Evolutionary conservation across 2,888 invertebrate species (phyloP).

Genomic region (Alviniconcha strummeri): DNA sequence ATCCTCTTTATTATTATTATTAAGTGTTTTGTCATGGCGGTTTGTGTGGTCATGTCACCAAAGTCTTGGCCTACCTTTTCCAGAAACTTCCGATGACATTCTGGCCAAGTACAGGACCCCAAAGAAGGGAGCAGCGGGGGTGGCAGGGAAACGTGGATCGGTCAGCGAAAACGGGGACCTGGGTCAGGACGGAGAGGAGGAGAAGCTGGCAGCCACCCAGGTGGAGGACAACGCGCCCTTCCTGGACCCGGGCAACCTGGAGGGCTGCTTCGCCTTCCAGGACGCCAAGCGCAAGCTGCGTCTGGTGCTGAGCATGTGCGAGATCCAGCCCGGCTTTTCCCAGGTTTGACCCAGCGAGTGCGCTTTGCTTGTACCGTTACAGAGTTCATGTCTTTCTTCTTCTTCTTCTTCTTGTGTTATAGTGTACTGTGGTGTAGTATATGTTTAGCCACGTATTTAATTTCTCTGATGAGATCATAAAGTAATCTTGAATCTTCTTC

Average conservation of each 20-base stretch:
- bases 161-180: constrained; percentile 11
- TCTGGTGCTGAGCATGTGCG: constrained; percentile 91
- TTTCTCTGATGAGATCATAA: no score
- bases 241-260: constrained; percentile 77
- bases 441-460: no score
- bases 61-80: background rate
- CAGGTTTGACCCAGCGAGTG: constrained; percentile 30
- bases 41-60: no score
- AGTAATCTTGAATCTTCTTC: no score
- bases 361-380: no score
- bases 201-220: constrained; percentile 33
- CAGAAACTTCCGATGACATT: constrained; percentile 92
- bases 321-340: constrained; percentile 73
- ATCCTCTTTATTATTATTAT: no score
- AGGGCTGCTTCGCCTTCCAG: constrained; percentile 79
- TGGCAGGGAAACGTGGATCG: constrained; percentile 18
- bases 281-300: constrained; percentile 92
- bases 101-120: constrained; percentile 89
- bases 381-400: no score
- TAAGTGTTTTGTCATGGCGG: no score
- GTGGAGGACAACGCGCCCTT: constrained; percentile 58
- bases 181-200: constrained; percentile 18
- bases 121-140: constrained; percentile 70
- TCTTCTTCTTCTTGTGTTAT: no score
- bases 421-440: no score